Conservation (phyloP, 2,888 invertebrate species). For the Ectemnius cavifrons region DNA sequence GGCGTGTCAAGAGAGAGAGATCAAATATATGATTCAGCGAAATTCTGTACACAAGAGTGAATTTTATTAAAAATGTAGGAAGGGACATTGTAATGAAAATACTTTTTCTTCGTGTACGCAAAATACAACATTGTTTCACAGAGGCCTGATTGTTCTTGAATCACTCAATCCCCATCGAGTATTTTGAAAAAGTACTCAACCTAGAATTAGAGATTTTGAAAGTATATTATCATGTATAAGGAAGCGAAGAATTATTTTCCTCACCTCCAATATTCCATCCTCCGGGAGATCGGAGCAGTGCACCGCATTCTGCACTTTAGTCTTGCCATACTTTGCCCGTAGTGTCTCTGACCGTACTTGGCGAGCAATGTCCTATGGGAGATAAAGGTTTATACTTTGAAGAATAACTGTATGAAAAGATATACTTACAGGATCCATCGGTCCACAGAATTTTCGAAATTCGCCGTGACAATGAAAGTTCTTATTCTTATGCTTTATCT, state of each 20-base stretch:
- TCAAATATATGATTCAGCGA: no score
- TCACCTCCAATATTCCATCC: constrained; percentile 89
- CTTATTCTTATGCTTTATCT: constrained; percentile 84
- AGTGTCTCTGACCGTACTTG: constrained; percentile 90
- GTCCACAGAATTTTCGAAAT: constrained; percentile 92
- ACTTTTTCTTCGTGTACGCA: no score
- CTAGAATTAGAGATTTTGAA: constrained; percentile 25
- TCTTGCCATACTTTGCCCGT: constrained; percentile 90
- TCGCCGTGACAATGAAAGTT: constrained; percentile 82
- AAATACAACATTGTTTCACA: no score
- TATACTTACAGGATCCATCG: constrained; percentile 89
- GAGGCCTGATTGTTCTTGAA: no score
- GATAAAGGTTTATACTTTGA: not conserved
- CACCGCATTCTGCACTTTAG: constrained; percentile 91
- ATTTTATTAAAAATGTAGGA: no score
- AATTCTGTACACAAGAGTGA: no score
- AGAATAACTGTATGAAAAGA: not conserved
- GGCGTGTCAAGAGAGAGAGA: no score
- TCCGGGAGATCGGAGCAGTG: constrained; percentile 96
- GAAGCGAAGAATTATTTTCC: not conserved
- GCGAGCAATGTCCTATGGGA: constrained; percentile 88
- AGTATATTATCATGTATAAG: not conserved
- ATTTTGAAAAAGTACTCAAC: constrained; percentile 85
- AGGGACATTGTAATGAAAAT: no score
- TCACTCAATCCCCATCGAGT: constrained; percentile 44